Evolutionary conservation across 2,113 vertebrate genomes (phyloP), one percentile per base, ranked within the genome.

Genomic region (Strigops habroptila): DNA sequence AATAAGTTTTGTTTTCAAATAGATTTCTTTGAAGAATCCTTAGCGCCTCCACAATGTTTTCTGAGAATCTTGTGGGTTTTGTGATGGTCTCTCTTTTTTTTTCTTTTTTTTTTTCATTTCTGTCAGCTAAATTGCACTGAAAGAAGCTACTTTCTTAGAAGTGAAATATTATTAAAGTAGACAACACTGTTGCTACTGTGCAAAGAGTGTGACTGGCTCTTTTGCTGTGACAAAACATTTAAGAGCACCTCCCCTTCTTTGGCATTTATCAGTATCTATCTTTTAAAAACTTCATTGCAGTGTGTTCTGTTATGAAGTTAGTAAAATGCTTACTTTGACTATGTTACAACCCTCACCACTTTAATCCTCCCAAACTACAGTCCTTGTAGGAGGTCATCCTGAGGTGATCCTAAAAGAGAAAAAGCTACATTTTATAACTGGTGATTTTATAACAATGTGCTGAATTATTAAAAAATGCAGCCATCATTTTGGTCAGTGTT

Each of bases 11-110:
- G 13, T 59, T 85, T 70, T 65, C 63, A 49, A 19, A 18, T 25
- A 44, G 39, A 23, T 51, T 68, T n/a, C 25, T 64, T 88, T 31
- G 49, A 57, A 49, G 25, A 80, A 84, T 64, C 35, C 41, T 75
- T n/a, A 75, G 10, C 64, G 65, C 21, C 27, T 71, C 41, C 18
- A 60, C 14, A 55, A 63, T 51, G 6, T 49, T 67, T 86, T 67
- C 37, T 57, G 48, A 68, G 30, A 67, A 78, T 33, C 11, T 68
- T 21, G 17, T 55, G 35, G 28, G 17, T 1, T 65, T 69, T 57
- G 6, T 73, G 35, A 17, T 1, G 0, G 14, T 60, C 5, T 51
- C 1, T n/a, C n/a, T n/a, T n/a, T n/a, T n/a, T 51, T 6, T 31
- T 27, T 43, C 9, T 16, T 21, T 6, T 30, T 22, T 13, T 75